Base-by-base conservation (phyloP, 2,113 vertebrate species). In the Tringa solitaria region DNA sequence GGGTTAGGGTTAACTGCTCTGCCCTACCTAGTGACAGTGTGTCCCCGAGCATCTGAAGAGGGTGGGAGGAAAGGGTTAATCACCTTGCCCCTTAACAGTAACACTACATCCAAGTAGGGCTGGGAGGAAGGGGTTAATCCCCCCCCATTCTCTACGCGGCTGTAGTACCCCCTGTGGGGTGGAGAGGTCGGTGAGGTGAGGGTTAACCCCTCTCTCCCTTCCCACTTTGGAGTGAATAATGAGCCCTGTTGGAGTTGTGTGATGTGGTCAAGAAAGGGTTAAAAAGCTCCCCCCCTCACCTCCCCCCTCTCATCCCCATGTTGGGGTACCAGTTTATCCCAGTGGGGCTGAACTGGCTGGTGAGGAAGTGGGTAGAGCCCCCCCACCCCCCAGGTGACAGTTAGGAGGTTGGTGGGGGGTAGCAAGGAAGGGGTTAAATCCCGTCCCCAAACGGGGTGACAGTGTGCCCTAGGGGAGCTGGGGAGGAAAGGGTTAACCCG, bases 1-100 rank as follows among this genome's bases (percentile, higher is more conserved):
- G 61, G 6, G 22, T 41, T 28, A 43, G 39, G 28, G 19, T 32
- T 43, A 41, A 22, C 39, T 43, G 19, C 63, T 19, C 21, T 72
- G 51, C 57, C 32, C 12, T 76, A 0, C 28, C 3, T 67, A 21
- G 32, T 60, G 35, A 45, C 23, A 5, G 4, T 0, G 0, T 56
- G 61, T 64, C 37, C 39, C 61, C 26, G 12, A 30, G 61, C 6
- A 12, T 64, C 6, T 43, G 63, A 43, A 43, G 17, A 10, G 7
- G 6, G 3, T 50, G 37, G 6, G 46, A 70, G 17, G 12, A 54
- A 81, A 15, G 45, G 27, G 8, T 89, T 95, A 59, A 79, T 22
- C 6, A 6, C 12, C 5, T 6, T 79, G 33, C 12, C 45, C 39
- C 8, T 1, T 73, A 69, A 17, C 35, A 50, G 9, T 64, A n/a